A percentile compares a stretch with the other conserved stretches of the same genome.
Conservation (phyloP, 2,888 invertebrate species). For the Lasioglossum vierecki region DNA sequence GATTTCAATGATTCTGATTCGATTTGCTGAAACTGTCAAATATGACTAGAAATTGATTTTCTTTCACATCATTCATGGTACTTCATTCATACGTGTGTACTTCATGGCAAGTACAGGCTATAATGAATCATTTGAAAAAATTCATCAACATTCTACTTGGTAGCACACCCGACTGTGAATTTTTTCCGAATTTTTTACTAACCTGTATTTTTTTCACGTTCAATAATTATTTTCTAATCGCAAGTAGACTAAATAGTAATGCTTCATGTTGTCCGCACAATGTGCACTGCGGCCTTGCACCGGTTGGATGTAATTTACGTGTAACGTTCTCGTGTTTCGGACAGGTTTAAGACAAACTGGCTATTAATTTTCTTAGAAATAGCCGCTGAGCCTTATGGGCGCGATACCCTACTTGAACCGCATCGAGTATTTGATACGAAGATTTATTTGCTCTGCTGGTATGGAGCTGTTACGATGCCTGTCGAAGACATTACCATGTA, state of each 20-base stretch:
- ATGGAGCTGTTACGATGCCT: constrained; percentile 5
- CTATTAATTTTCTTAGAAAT: constrained; percentile 13
- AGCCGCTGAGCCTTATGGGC: neutral
- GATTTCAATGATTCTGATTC: neutral
- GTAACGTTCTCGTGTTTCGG: neutral
- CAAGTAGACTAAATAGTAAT: neutral
- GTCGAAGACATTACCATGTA: neutral
- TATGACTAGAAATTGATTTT: too few species aligned
- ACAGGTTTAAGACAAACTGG: constrained; percentile 11
- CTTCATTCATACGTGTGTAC: too few species aligned
- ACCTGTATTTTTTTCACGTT: neutral
- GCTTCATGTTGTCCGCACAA: neutral
- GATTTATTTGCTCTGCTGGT: constrained; percentile 1
- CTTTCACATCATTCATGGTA: neutral
- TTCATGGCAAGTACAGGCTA: too few species aligned
- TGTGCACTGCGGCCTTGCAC: neutral
- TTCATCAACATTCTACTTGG: neutral
- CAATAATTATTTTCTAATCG: neutral
- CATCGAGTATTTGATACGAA: constrained; percentile 5
- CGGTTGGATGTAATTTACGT: neutral
- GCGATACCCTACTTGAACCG: neutral
- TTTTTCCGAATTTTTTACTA: too few species aligned
- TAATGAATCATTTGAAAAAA: neutral
- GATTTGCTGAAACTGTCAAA: neutral
- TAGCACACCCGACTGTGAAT: too few species aligned